phyloP scores from a whole-genome alignment of 1,140 invertebrate genomes.

The Diabrotica virgifera region DNA sequence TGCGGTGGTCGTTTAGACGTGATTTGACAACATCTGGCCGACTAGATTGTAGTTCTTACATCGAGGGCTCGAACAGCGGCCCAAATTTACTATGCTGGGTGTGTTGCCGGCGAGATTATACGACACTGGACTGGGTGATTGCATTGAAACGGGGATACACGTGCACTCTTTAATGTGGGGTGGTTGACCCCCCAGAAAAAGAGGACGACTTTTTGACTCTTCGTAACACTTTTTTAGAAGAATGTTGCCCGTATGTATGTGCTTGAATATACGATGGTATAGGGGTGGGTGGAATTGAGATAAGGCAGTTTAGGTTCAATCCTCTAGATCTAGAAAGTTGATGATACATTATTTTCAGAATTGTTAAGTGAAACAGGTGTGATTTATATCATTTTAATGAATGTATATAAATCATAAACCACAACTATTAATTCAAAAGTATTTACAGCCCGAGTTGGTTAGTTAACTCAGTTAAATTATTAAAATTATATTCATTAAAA shows the following conservation, averaged over 20 bases:
- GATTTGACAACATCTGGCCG: slow-evolving; percentile 33
- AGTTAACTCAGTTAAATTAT: no score
- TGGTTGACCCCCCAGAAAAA: slow-evolving; percentile 47
- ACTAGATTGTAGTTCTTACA: slow-evolving; percentile 41
- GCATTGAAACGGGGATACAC: slow-evolving; percentile 46
- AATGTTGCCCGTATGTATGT: slow-evolving; percentile 37
- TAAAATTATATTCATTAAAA: no score
- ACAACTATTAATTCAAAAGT: no score
- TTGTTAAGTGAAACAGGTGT: not conserved
- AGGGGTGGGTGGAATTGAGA: slow-evolving; percentile 32
- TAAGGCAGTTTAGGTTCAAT: slow-evolving; percentile 12
- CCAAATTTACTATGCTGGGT: slow-evolving; percentile 39
- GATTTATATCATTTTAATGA: not conserved
- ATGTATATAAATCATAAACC: no score
- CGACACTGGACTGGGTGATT: slow-evolving; percentile 27
- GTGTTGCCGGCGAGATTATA: slow-evolving; percentile 28
- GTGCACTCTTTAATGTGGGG: slow-evolving; percentile 43
- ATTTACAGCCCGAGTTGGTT: no score
- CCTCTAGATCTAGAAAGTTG: slow-evolving; percentile 11
- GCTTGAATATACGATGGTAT: slow-evolving; percentile 23
- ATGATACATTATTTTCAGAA: not conserved
- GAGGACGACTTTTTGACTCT: slow-evolving; percentile 49
- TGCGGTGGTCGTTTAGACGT: slow-evolving; percentile 19
- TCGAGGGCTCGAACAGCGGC: slow-evolving; percentile 46
- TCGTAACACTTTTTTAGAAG: slow-evolving; percentile 44